Percentiles rank a stretch among this genome's conserved stretches.
Conservation (phyloP, 2,797 vertebrate species). For the Chloroceryle amazona region DNA sequence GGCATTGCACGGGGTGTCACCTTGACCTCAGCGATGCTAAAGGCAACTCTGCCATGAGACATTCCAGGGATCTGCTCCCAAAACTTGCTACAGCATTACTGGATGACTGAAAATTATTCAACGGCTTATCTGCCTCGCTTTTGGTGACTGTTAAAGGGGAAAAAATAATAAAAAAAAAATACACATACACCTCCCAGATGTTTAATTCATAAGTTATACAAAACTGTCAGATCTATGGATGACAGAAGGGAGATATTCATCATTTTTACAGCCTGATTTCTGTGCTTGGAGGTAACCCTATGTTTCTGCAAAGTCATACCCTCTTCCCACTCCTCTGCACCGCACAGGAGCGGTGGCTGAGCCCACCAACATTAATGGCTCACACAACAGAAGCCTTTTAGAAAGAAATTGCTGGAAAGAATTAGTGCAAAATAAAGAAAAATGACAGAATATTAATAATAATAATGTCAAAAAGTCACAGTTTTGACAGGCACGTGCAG, state of each 20-base stretch:
- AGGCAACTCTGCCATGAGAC: background rate
- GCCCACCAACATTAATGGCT: background rate
- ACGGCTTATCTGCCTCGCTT: background rate
- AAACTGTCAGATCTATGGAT: constrained; percentile 49
- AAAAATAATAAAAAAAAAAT: background rate
- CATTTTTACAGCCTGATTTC: constrained; percentile 63
- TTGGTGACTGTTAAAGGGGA: constrained; percentile 8
- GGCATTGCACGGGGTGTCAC: background rate
- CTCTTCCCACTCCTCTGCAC: background rate
- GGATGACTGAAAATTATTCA: constrained; percentile 36
- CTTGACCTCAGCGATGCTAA: background rate
- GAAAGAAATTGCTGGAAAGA: background rate
- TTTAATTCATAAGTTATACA: constrained; percentile 65
- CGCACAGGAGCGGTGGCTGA: accelerated
- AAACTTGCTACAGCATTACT: background rate
- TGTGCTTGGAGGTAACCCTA: constrained; percentile 26
- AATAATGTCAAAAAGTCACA: background rate
- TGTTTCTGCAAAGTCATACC: constrained; percentile 50
- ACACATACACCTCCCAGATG: constrained; percentile 39
- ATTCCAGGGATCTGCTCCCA: background rate
- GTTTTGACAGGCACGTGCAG: background rate
- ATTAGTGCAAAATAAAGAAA: background rate
- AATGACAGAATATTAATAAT: background rate
- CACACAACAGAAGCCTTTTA: background rate
- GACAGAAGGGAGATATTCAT: constrained; percentile 52